Conservation (phyloP, 2,888 invertebrate genomes). For the Luperina testacea region DNA sequence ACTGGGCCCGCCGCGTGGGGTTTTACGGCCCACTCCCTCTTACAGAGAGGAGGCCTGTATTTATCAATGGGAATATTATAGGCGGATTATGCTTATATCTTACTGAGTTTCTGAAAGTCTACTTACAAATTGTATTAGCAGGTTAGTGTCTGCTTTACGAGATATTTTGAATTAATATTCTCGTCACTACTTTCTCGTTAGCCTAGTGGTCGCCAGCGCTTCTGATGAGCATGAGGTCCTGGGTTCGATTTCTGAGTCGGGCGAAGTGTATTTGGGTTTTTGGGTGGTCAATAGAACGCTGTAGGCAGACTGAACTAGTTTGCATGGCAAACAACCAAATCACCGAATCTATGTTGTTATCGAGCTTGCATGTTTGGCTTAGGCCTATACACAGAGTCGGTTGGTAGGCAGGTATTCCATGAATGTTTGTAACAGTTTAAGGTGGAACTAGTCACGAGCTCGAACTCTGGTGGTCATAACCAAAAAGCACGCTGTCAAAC, state of each 20-base stretch:
- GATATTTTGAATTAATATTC: neutral
- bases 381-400: neutral
- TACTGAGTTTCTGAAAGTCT: neutral
- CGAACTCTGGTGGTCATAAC: too few relatives aligned
- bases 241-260: neutral
- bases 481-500: too few relatives aligned
- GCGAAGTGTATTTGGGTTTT: neutral
- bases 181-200: neutral
- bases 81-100: neutral
- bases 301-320: conserved; percentile 9
- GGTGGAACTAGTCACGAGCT: too few relatives aligned
- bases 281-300: neutral
- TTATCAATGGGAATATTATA: too few relatives aligned
- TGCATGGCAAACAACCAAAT: conserved; percentile 34
- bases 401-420: neutral
- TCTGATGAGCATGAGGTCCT: neutral
- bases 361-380: conserved; percentile 11
- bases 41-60: too few relatives aligned
- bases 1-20: too few relatives aligned
- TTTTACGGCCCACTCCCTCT: too few relatives aligned
- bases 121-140: neutral
- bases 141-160: neutral
- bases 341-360: neutral
- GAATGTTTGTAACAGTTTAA: neutral
- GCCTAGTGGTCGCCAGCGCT: neutral